These are phyloP conservation scores for Passerculus sandwichensis DNA, from an alignment of 2,797 vertebrate genomes.

Conservation along the genomic window DNA sequence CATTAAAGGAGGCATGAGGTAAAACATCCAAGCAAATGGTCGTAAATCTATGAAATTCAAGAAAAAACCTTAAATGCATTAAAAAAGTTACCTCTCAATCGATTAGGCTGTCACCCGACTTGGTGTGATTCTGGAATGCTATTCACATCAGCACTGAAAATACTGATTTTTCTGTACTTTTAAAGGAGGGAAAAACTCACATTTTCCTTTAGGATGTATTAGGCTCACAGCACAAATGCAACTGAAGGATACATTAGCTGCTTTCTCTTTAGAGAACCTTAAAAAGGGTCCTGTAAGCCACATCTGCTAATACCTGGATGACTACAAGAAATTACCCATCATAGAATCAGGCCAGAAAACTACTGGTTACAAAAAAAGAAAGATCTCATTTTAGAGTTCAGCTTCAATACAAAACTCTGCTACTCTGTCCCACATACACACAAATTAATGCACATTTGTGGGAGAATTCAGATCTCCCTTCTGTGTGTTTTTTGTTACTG, in stretches of 20 bases:
- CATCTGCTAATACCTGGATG: neutral
- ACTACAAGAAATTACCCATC: neutral
- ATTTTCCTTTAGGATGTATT: neutral
- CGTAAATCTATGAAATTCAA: neutral
- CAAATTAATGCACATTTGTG: neutral
- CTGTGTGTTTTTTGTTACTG: neutral
- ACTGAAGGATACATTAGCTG: neutral
- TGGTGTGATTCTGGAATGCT: neutral
- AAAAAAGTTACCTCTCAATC: neutral
- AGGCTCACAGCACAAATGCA: neutral
- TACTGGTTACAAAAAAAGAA: neutral
- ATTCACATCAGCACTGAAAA: neutral
- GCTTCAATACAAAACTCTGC: neutral
- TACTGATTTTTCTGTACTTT: neutral
- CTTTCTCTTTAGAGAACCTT: neutral
- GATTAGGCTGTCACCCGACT: neutral
- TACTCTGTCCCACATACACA: neutral
- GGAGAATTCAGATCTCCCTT: neutral
- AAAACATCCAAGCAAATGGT: neutral
- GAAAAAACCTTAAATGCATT: neutral
- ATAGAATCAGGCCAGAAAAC: neutral
- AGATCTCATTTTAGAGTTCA: neutral
- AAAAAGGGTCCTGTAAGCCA: neutral
- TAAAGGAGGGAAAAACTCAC: neutral
- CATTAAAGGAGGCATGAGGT: neutral